Base-by-base conservation (phyloP, 2,797 vertebrate genomes). In the Danio aesculapii region DNA sequence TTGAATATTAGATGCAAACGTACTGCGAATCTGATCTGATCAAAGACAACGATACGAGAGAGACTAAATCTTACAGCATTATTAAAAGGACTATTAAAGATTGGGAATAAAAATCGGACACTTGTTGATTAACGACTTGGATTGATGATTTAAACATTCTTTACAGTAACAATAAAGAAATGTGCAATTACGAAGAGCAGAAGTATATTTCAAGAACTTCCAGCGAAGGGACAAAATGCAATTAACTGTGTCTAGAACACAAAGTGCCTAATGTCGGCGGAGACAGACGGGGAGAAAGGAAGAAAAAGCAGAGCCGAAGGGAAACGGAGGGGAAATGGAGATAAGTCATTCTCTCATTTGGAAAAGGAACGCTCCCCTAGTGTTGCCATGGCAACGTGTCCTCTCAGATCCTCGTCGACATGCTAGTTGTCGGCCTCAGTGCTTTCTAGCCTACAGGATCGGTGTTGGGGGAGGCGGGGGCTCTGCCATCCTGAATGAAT, bases 401-500 rank as follows among this genome's bases (percentile, higher is more conserved):
- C 71, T 79, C 75, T 70, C 79, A 61, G 39, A 21, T 84, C 30
- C 67, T 83, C 12, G 59, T 81, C 46, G 43, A 72, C 82, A 73
- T 72, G 78, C 81, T 78, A 58, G 78, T 79, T 81, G 74, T 85
- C 58, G 75, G 82, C 76, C 74, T 82, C 49, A 57, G n/a, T 61
- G 74, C 61, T 79, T 75, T 76, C 82, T 81, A 81, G 73, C 73
- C 75, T 79, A 46, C 39, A 69, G 83, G 46, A 75, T 67, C 17
- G 39, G 78, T 39, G 55, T 44, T 75, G 79, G 62, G 71, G 57
- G 57, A 39, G 64, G 68, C 13, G 70, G 62, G 49, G 74, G 50
- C 43, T 44, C 12, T 77, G 82, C 50, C 49, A 50, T 88, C 83
- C 88, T 89, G 88, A 90, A 90, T 92, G 90, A 93, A 91, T 91